phyloP scores from a whole-genome alignment of 2,113 vertebrate species.

The Abramis brama region DNA sequence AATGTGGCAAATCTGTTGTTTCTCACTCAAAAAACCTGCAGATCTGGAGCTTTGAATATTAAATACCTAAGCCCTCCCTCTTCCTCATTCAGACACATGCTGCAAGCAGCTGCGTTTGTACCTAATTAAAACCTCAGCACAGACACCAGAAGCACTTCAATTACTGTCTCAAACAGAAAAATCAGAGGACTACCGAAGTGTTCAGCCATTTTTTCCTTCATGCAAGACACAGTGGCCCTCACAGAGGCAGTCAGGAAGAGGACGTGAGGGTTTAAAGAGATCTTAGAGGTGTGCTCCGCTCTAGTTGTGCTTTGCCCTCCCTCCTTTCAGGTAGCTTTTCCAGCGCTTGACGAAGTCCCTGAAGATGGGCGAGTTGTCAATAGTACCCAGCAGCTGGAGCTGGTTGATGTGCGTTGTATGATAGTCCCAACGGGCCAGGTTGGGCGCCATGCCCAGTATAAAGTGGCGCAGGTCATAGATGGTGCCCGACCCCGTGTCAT shows the following conservation, averaged over 20 bases:
- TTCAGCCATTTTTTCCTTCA: conserved; percentile 39
- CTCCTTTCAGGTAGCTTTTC: conserved; percentile 95
- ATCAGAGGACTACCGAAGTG: conserved; percentile 19
- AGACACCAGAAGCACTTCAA: conserved; percentile 61
- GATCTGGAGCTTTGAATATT: conserved; percentile 37
- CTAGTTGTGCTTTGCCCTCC: conserved; percentile 97
- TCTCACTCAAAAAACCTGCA: conserved; percentile 37
- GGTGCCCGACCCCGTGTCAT: conserved; percentile 93
- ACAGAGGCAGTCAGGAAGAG: neutral
- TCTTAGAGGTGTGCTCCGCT: conserved; percentile 52
- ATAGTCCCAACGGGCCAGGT: conserved; percentile 98
- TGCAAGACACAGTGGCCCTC: conserved; percentile 52
- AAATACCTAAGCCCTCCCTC: conserved; percentile 43
- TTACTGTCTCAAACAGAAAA: conserved; percentile 63
- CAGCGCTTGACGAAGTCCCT: conserved; percentile 90
- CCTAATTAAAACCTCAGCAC: conserved; percentile 70
- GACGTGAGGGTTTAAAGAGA: neutral
- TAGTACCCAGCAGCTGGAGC: conserved; percentile 90
- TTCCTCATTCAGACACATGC: conserved; percentile 30
- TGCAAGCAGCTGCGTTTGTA: conserved; percentile 69
- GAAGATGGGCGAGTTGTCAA: conserved; percentile 90
- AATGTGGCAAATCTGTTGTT: conserved; percentile 44
- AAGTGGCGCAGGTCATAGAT: conserved; percentile 97
- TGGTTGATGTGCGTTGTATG: conserved; percentile 99
- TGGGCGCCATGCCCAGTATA: conserved; percentile 92